phyloP scores from a whole-genome alignment of 2,113 vertebrate genomes.

The Corythornis madagascariensis region DNA sequence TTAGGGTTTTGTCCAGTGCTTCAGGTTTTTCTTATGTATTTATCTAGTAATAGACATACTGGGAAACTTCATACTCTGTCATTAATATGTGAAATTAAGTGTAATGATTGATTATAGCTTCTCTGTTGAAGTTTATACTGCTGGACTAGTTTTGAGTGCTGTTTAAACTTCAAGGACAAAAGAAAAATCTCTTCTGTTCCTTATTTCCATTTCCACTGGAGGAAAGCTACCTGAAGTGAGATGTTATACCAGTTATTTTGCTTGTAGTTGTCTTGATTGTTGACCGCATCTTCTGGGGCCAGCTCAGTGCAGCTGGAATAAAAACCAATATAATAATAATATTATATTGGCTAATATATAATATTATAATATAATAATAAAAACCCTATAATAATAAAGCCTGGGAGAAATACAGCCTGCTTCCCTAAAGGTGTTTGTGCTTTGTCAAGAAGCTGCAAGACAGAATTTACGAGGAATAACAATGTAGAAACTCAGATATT shows the following conservation, averaged over 20 bases:
- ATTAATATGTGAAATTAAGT: not conserved
- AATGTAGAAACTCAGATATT: not conserved
- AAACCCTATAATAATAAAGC: not conserved
- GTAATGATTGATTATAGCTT: not conserved
- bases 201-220: not conserved
- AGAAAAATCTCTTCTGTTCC: not conserved
- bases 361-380: too few species aligned
- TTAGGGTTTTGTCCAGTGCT: not conserved
- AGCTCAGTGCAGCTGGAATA: not conserved
- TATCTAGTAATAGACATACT: not conserved
- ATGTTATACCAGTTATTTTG: not conserved
- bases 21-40: not conserved
- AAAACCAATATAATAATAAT: not conserved
- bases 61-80: not conserved
- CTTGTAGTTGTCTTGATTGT: not conserved
- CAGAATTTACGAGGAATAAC: not conserved
- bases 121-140: not conserved
- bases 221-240: not conserved
- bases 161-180: not conserved
- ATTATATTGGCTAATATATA: too few species aligned
- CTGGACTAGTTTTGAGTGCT: not conserved
- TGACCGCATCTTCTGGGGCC: not conserved
- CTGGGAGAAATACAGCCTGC: not conserved
- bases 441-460: not conserved
- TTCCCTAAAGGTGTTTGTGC: not conserved